Conservation (phyloP, 2,113 vertebrate species). For the Phaethon lepturus region DNA sequence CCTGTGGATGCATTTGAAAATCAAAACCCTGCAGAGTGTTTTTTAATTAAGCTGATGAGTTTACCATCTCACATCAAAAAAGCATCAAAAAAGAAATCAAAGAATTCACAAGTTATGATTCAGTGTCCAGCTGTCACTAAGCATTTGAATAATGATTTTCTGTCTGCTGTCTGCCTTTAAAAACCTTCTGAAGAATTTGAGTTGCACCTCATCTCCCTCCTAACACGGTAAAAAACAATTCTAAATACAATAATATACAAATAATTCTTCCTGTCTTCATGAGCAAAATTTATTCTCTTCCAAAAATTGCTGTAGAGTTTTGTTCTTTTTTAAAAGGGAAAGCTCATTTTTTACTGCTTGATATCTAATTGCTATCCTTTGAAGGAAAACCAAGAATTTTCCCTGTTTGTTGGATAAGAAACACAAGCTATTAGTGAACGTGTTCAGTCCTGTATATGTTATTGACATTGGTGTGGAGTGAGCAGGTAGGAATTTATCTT, state of each 20-base stretch:
- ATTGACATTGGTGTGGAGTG: neutral
- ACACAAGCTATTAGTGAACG: neutral
- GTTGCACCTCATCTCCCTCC: neutral
- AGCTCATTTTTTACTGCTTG: neutral
- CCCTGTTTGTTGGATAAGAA: neutral
- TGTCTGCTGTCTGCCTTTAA: neutral
- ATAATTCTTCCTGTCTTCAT: neutral
- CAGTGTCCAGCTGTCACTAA: neutral
- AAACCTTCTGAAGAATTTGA: neutral
- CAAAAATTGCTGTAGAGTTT: neutral
- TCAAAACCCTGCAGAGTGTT: constrained; percentile 9
- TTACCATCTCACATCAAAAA: neutral
- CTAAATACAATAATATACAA: neutral
- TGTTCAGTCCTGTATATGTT: neutral
- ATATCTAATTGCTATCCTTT: neutral
- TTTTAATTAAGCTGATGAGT: constrained; percentile 20
- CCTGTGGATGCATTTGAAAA: constrained; percentile 5
- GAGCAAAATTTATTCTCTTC: neutral
- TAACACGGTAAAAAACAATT: neutral
- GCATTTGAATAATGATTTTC: neutral
- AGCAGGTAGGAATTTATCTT: constrained; percentile 12
- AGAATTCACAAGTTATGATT: neutral
- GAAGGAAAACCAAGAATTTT: neutral
- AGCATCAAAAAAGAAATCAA: neutral
- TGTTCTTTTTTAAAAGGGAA: neutral